Evolutionary conservation across 1,140 invertebrate species (phyloP).

Genomic region (Listronotus oregonensis): DNA sequence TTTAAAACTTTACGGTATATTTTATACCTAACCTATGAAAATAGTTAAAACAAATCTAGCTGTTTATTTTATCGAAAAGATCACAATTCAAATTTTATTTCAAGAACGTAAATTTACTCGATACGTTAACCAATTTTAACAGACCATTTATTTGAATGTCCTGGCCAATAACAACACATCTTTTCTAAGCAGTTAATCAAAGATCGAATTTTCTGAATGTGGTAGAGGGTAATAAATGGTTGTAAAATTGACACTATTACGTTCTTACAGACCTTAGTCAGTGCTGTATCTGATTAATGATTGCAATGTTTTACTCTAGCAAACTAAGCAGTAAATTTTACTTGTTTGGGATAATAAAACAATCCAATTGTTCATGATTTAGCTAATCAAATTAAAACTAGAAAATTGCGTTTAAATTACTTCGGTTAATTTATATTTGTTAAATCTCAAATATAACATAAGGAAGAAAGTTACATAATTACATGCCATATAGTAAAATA

Average conservation of each 20-base stretch:
- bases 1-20: no score
- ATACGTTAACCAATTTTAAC: conserved; percentile 11
- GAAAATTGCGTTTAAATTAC: no score
- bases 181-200: conserved; percentile 31
- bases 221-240: conserved; percentile 31
- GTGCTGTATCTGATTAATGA: conserved; percentile 26
- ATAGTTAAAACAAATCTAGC: no score
- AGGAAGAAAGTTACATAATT: no score
- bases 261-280: conserved; percentile 18
- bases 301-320: conserved; percentile 28
- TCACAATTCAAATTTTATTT: no score
- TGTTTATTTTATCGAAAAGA: no score
- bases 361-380: conserved; percentile 17
- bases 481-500: no score
- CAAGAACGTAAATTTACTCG: no score
- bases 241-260: conserved; percentile 36
- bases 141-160: conserved; percentile 33
- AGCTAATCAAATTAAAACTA: conserved; percentile 10
- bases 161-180: conserved; percentile 30
- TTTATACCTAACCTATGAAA: no score
- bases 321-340: conserved; percentile 33
- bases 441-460: no score
- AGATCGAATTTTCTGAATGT: conserved; percentile 27
- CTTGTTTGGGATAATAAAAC: conserved; percentile 27
- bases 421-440: no score